phyloP scores from a whole-genome alignment of 2,888 invertebrate species.

The Calameuta filiformis region DNA sequence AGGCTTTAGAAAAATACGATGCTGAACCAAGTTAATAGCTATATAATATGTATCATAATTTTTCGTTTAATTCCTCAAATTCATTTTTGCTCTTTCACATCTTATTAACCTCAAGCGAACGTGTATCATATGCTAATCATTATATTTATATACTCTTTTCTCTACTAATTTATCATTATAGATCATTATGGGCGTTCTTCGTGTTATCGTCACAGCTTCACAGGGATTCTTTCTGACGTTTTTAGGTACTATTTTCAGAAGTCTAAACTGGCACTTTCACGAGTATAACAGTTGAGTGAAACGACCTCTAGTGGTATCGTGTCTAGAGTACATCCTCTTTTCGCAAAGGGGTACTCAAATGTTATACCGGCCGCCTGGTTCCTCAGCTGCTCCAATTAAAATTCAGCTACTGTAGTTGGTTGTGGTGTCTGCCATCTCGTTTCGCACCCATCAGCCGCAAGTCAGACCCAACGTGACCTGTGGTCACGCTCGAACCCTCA shows the following conservation, averaged over 20 bases:
- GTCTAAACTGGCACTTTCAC: background rate
- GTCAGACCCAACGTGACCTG: background rate
- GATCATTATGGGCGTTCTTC: background rate
- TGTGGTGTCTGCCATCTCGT: background rate
- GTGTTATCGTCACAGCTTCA: background rate
- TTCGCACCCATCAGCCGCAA: background rate
- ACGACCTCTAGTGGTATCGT: background rate
- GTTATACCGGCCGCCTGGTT: conserved; percentile 19
- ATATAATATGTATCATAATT: background rate
- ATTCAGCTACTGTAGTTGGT: conserved; percentile 16
- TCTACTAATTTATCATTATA: background rate
- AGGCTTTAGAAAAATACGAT: background rate
- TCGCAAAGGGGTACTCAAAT: conserved; percentile 20
- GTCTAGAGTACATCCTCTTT: conserved; percentile 9
- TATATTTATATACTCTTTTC: background rate
- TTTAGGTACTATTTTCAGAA: background rate
- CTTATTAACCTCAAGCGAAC: background rate
- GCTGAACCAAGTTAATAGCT: background rate
- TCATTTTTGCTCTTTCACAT: background rate
- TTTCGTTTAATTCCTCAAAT: background rate
- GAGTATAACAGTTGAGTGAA: background rate
- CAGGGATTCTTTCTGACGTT: background rate
- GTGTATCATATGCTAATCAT: background rate
- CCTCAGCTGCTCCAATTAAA: conserved; percentile 35
- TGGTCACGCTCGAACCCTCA: background rate